Conservation (phyloP, 2,888 invertebrate genomes). For the Sinotaia quadrata region DNA sequence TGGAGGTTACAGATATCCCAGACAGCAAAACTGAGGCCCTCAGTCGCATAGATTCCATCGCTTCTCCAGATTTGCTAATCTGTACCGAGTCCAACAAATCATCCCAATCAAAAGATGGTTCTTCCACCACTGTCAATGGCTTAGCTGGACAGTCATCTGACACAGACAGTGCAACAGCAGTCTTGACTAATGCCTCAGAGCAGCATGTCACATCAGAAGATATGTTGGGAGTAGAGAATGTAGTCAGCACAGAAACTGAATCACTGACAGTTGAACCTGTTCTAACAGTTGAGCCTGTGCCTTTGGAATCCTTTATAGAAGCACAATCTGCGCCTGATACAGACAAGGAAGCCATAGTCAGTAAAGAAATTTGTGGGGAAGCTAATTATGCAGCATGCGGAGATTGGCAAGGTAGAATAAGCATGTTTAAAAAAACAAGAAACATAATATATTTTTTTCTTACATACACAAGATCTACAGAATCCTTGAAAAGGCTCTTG, state of each 20-base stretch:
- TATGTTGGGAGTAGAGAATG: slow-evolving; percentile 13
- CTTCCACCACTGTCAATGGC: not conserved
- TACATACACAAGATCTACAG: no score
- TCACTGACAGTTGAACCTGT: no score
- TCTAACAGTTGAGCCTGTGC: not conserved
- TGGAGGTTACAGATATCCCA: slow-evolving; percentile 9
- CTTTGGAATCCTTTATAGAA: slow-evolving; percentile 6
- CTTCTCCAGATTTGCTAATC: not conserved
- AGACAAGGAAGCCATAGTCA: not conserved
- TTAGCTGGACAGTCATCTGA: not conserved
- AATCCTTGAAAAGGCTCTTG: no score
- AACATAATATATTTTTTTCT: no score
- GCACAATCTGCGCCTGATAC: not conserved
- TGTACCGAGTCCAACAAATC: not conserved
- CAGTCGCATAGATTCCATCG: not conserved
- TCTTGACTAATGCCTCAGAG: not conserved
- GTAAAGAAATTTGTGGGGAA: not conserved
- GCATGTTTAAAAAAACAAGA: no score
- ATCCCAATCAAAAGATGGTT: not conserved
- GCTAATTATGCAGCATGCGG: not conserved
- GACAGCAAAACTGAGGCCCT: slow-evolving; percentile 7
- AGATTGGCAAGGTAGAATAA: slow-evolving; percentile 13
- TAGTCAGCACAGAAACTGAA: not conserved
- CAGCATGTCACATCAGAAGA: slow-evolving; percentile 21
- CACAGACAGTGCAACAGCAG: not conserved